Percentiles rank a stretch among this genome's conserved stretches.
phyloP scores from a whole-genome alignment of 2,888 invertebrate genomes.

The Tolmerus cingulatus region DNA sequence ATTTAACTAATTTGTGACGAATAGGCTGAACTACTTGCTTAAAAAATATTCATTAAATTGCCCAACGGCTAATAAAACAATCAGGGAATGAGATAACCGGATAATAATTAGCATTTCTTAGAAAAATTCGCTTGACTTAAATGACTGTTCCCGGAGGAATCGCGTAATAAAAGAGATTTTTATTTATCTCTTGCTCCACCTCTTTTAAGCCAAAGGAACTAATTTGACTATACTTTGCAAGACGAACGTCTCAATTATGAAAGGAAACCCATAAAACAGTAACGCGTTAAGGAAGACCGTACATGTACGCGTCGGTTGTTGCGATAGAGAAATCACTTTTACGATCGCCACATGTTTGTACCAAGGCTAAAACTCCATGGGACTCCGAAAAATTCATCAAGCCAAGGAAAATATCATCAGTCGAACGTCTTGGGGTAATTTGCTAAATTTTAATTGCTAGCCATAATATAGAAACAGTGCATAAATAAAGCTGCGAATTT shows the following conservation, averaged over 20 bases:
- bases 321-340: conserved; percentile 36
- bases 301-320: conserved; percentile 10
- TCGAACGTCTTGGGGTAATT: not conserved
- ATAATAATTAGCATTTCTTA: not conserved
- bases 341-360: conserved; percentile 30
- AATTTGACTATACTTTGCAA: not conserved
- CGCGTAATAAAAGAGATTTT: conserved; percentile 25
- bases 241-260: conserved; percentile 41
- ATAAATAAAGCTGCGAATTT: conserved; percentile 1
- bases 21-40: too few species aligned
- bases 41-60: too few species aligned
- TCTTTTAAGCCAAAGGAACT: not conserved
- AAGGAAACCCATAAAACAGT: conserved; percentile 31
- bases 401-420: not conserved
- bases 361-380: not conserved
- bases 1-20: too few species aligned
- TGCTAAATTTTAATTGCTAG: conserved; percentile 33
- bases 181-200: conserved; percentile 6
- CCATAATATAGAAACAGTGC: conserved; percentile 9
- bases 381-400: not conserved
- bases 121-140: not conserved
- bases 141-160: not conserved
- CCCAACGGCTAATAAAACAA: too few species aligned
- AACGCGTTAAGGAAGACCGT: conserved; percentile 24
- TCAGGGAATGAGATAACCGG: not conserved